Evolutionary conservation across 2,797 vertebrate species (phyloP), one percentile per base, ranked within the genome.

Genomic region (Cynopterus sphinx): DNA sequence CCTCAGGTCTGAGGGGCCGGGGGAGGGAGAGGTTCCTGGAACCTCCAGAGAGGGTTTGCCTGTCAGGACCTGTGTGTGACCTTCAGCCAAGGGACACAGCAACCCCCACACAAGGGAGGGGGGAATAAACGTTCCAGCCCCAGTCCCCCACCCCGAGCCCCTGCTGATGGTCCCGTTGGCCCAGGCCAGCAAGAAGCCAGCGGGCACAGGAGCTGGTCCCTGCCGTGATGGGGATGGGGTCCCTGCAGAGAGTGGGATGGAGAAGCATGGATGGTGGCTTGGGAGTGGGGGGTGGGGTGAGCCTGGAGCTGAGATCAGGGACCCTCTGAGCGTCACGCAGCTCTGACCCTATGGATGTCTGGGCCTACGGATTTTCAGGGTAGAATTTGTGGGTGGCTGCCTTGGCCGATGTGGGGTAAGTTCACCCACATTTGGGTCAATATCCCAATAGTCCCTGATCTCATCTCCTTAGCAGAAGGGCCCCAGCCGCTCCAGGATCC

Each of bases 361-460:
- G 71, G 78, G 73, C 36, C 41, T 61, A 5, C 21, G 19, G 26
- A 6, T 55, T 17, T 11, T 6, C 67, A 71, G 59, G 57, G 24
- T 36, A 26, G 61, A 59, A 33, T 28, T 21, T 28, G 46, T 31
- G 39, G 22, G 16, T 6, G 15, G 26, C 11, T 0, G 0, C 39
- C 28, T 55, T 43, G 74, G 81, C 9, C 33, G 24, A 71, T 26
- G 36, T 31, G 21, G 41, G 36, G 6, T 59, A 46, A 33, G 3
- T 73, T 31, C 19, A 5, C 57, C 28, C 6, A n/a, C 17, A 1
- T 41, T 49, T 59, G 61, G 4, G 36, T 46, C 36, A 28, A 0
- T 28, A 12, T 74, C 28, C 28, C 43, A 7, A 2, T 0, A 6
- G 55, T 78, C 31, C 13, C 3, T n/a, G 41, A 28, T 41, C 22